Base-by-base conservation (phyloP, 2,797 vertebrate species). In the Emydoidea blandingii region DNA sequence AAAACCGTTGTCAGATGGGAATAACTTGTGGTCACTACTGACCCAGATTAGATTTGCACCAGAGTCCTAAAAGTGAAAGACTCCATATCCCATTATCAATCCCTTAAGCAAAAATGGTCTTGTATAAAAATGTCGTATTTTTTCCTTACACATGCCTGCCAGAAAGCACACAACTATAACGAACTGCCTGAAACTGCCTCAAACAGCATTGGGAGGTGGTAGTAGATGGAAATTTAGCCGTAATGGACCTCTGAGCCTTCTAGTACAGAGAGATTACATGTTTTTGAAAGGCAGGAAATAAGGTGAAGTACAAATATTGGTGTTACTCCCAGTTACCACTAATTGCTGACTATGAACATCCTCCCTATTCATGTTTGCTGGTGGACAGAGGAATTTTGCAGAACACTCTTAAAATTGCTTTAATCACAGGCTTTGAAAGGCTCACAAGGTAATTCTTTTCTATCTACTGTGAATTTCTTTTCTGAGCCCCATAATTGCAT, bases 141-240 rank as follows among this genome's bases (percentile, higher is more conserved):
- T 96, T 96, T 96, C 88, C 89, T 87, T 92, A 87, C 50, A 87
- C 31, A 29, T 95, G 29, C 90, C 83, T 89, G 80, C 10, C 88
- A 83, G 87, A 86, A 83, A 80, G 68, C 92, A 81, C 47, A 78
- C 94, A 96, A 97, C 74, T 97, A 53, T 95, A 95, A 95, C 85
- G 97, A 97, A 96, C 54, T 93, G 86, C 80, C 79, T 92, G 88
- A 98, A 97, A 96, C 54, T 93, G 86, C 80, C 79, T 92, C 89
- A 57, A 83, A 96, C 78, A 91, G 82, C 90, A 90, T 72, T 62
- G 79, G 54, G 44, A 95, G 86, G 85, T 86, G 82, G 92, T 79
- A 94, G 96, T 94, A 85, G 3, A 84, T 74, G 85, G 25, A 93
- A 96, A 96, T 97, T 96, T 96, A 94, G 95, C 59, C 52, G 80